Evolutionary conservation across 2,888 invertebrate genomes (phyloP).

Genomic region (Coleophora flavipennella): DNA sequence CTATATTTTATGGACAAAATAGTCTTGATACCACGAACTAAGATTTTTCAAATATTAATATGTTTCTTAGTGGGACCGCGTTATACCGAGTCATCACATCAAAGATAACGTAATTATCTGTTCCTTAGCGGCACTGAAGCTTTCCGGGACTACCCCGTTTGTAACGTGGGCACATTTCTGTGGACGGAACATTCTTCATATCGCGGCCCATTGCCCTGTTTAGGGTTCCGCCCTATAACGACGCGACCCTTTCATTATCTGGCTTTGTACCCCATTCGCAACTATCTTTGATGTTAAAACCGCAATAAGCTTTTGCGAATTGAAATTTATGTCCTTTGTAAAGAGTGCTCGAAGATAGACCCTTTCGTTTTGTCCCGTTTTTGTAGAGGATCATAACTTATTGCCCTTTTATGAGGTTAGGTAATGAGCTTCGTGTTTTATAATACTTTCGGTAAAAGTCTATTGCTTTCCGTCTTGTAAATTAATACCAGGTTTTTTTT

Average conservation of each 20-base stretch:
- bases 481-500: too few species aligned
- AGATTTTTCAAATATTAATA: too few species aligned
- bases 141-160: not conserved
- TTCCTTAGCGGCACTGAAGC: not conserved
- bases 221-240: constrained; percentile 40
- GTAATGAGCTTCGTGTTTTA: too few species aligned
- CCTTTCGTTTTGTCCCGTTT: constrained; percentile 25
- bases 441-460: too few species aligned
- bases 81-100: too few species aligned
- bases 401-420: too few species aligned
- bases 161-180: constrained; percentile 47
- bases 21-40: too few species aligned
- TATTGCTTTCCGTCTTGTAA: too few species aligned
- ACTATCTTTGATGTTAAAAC: constrained; percentile 51
- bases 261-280: constrained; percentile 36
- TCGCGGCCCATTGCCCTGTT: constrained; percentile 46
- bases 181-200: constrained; percentile 54
- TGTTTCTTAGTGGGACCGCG: too few species aligned
- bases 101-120: too few species aligned
- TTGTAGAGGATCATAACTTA: constrained; percentile 6
- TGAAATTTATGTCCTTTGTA: constrained; percentile 41
- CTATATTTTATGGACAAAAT: too few species aligned
- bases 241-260: constrained; percentile 45
- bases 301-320: constrained; percentile 37
- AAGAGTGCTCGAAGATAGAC: constrained; percentile 23